A percentile compares a stretch with the other conserved stretches of the same genome.
These are phyloP conservation scores for Zaprionus kolodkinae DNA, from an alignment of 1,140 invertebrate genomes.

Conservation along the genomic window DNA sequence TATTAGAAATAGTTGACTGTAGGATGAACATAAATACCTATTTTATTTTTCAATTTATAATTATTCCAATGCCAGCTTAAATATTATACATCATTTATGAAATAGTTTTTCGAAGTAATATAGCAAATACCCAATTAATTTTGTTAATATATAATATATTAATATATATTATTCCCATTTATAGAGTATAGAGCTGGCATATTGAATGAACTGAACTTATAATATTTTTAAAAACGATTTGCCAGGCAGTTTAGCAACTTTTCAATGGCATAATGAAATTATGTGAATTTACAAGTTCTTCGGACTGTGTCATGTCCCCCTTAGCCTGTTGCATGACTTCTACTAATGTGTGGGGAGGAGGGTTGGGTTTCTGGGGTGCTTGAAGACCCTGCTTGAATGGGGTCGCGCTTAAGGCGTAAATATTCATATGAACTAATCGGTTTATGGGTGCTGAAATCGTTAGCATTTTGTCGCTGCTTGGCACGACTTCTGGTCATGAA, in stretches of 20 bases:
- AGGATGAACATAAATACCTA: too few relatives aligned
- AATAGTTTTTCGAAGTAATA: too few relatives aligned
- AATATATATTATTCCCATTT: too few relatives aligned
- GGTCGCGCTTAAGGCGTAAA: constrained; percentile 59
- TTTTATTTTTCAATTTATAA: too few relatives aligned
- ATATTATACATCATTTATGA: too few relatives aligned
- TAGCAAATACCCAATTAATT: too few relatives aligned
- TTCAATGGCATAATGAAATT: constrained; percentile 34
- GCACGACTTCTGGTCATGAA: constrained; percentile 66
- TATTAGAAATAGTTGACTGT: too few relatives aligned
- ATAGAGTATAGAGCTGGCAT: too few relatives aligned
- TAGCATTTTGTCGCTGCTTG: constrained; percentile 60
- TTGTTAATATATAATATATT: too few relatives aligned
- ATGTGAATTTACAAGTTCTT: constrained; percentile 17
- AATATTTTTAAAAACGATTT: background rate
- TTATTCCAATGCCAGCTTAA: too few relatives aligned
- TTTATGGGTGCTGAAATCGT: constrained; percentile 67
- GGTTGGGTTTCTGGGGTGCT: background rate
- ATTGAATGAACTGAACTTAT: background rate
- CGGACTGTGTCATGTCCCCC: background rate
- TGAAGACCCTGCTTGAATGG: constrained; percentile 5
- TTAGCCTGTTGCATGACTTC: constrained; percentile 61
- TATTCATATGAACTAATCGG: constrained; percentile 78
- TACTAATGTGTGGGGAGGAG: background rate
- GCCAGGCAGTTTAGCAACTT: background rate